phyloP scores from a whole-genome alignment of 1,140 invertebrate species.

The Orchesella cincta region DNA sequence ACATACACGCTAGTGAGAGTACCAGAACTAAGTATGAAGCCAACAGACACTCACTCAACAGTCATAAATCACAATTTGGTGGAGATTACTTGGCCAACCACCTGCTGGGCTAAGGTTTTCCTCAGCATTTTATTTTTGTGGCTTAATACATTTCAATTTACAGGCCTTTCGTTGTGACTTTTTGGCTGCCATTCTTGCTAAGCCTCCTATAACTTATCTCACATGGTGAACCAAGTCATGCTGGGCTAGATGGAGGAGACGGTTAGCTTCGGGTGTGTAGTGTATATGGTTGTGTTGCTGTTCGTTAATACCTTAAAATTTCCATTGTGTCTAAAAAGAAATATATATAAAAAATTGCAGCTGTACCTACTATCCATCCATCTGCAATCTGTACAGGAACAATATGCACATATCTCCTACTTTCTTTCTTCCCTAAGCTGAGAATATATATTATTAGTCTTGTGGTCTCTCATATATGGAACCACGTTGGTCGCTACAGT shows the following conservation, averaged over 20 bases:
- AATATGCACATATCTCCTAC: too few species aligned
- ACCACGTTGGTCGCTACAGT: too few species aligned
- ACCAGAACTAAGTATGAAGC: slow-evolving; percentile 15
- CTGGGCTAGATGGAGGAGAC: background rate
- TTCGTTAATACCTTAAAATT: too few species aligned
- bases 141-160: slow-evolving; percentile 52
- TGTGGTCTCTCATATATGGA: too few species aligned
- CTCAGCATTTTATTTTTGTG: slow-evolving; percentile 45
- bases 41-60: slow-evolving; percentile 42
- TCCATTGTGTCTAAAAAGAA: too few species aligned
- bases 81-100: slow-evolving; percentile 51
- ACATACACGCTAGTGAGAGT: too few species aligned
- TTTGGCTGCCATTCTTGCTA: slow-evolving; percentile 25
- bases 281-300: too few species aligned
- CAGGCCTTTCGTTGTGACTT: background rate
- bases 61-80: slow-evolving; percentile 52
- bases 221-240: slow-evolving; percentile 9
- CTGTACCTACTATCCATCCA: too few species aligned
- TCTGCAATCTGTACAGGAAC: too few species aligned
- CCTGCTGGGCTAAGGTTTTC: slow-evolving; percentile 50
- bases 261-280: background rate
- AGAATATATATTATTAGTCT: too few species aligned
- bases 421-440: too few species aligned
- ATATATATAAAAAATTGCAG: too few species aligned
- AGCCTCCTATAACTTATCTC: slow-evolving; percentile 41